Conservation (phyloP, 1,140 invertebrate genomes). For the Magallana gigas region DNA sequence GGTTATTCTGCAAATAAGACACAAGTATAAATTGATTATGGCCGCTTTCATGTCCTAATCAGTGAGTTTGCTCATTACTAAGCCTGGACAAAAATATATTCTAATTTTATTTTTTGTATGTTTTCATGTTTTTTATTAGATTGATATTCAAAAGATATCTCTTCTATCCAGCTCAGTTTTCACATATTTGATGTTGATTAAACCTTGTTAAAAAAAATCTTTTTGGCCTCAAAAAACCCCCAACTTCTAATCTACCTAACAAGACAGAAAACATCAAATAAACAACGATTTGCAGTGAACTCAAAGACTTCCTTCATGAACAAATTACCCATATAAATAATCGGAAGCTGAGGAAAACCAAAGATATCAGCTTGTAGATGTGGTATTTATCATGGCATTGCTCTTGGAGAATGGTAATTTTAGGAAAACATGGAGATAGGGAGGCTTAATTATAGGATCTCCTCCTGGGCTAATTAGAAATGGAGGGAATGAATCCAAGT, state of each 20-base stretch:
- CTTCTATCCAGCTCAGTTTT: neutral
- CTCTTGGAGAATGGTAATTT: slow-evolving; percentile 12
- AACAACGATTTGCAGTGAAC: neutral
- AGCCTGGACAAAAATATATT: slow-evolving; percentile 5
- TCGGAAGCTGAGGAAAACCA: neutral
- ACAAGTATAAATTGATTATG: neutral
- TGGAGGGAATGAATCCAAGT: neutral
- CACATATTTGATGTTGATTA: slow-evolving; percentile 19
- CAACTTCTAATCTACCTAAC: slow-evolving; percentile 2
- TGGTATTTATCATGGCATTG: neutral
- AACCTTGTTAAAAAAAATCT: slow-evolving; percentile 5
- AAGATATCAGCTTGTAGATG: slow-evolving; percentile 23
- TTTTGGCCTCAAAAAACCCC: neutral
- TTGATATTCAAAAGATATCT: slow-evolving; percentile 10
- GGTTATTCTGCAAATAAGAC: slow-evolving; percentile 24
- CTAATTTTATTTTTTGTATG: slow-evolving; percentile 1
- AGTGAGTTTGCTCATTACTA: neutral
- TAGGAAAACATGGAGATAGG: slow-evolving; percentile 20
- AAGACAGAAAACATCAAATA: slow-evolving; percentile 34
- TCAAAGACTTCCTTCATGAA: neutral
- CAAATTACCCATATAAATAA: slow-evolving; percentile 17
- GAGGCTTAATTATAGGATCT: neutral
- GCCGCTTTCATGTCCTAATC: neutral
- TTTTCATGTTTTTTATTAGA: neutral
- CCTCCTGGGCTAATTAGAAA: slow-evolving; percentile 29